A percentile compares a stretch with the other conserved stretches of the same genome.
phyloP scores from a whole-genome alignment of 2,113 vertebrate species.

The Oreochromis aureus region DNA sequence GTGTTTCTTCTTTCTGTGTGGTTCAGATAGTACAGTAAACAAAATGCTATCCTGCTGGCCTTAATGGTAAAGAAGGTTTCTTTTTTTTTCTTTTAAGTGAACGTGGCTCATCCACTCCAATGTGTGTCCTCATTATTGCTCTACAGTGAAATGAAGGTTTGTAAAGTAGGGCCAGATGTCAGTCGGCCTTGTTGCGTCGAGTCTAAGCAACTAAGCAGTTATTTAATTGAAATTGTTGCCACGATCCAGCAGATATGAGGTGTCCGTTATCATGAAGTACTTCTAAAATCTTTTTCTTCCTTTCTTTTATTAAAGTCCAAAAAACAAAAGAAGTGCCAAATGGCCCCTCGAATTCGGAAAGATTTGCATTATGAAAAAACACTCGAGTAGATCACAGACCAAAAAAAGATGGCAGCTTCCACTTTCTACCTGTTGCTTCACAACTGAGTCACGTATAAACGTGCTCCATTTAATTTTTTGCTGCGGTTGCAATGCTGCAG shows the following conservation, averaged over 20 bases:
- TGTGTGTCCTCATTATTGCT: conserved; percentile 30
- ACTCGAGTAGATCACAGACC: neutral
- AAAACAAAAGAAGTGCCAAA: neutral
- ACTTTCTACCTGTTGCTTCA: neutral
- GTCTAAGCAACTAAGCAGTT: neutral
- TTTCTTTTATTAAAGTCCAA: neutral
- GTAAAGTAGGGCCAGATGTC: conserved; percentile 21
- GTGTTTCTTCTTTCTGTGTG: neutral
- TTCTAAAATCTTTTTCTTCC: neutral
- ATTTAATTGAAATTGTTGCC: neutral
- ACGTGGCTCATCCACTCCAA: conserved; percentile 34
- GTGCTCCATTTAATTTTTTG: neutral
- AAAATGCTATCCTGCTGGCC: neutral
- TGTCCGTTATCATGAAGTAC: neutral
- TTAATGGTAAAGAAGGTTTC: neutral
- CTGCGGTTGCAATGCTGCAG: neutral
- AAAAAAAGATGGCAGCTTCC: neutral
- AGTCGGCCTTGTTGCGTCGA: neutral
- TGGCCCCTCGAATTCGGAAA: neutral
- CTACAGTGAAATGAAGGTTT: conserved; percentile 37
- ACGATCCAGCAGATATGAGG: neutral
- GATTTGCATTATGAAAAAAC: neutral
- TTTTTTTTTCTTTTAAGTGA: neutral
- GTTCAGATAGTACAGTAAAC: neutral
- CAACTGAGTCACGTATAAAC: neutral